Conservation (phyloP, 2,797 vertebrate species). For the Hephaestus fuliginosus region DNA sequence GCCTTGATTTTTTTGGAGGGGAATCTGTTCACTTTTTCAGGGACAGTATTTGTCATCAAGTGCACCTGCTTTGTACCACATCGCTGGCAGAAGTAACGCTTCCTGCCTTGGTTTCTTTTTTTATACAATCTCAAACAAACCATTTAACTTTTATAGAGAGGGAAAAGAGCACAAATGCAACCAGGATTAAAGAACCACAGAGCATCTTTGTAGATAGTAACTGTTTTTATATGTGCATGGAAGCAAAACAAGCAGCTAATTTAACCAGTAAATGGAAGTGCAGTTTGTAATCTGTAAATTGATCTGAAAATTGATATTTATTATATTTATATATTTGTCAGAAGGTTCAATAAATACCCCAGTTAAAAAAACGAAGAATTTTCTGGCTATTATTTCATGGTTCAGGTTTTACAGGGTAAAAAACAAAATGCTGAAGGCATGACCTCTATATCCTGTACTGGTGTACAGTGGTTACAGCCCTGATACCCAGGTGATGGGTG, state of each 20-base stretch:
- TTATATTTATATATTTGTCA: no score
- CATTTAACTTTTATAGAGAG: not conserved
- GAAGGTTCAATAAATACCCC: no score
- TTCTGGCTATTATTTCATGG: no score
- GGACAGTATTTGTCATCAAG: not conserved
- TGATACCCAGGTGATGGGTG: not conserved
- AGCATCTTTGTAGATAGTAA: not conserved
- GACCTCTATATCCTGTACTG: no score
- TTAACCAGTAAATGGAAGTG: not conserved
- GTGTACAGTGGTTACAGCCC: no score
- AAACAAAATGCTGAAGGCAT: no score
- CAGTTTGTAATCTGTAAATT: no score
- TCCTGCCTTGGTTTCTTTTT: not conserved
- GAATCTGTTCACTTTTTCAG: not conserved
- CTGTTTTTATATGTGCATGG: not conserved
- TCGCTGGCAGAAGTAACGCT: not conserved
- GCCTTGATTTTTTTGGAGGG: not conserved
- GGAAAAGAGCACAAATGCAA: not conserved
- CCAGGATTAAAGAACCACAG: not conserved
- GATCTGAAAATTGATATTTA: no score
- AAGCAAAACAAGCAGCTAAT: slow-evolving; percentile 8
- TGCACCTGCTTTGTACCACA: not conserved
- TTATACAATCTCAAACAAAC: not conserved
- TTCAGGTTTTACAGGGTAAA: no score
- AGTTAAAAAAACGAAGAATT: no score